A percentile compares a stretch with the other conserved stretches of the same genome.
Conservation (phyloP, 2,797 vertebrate species). For the Cheirogaleus major region DNA sequence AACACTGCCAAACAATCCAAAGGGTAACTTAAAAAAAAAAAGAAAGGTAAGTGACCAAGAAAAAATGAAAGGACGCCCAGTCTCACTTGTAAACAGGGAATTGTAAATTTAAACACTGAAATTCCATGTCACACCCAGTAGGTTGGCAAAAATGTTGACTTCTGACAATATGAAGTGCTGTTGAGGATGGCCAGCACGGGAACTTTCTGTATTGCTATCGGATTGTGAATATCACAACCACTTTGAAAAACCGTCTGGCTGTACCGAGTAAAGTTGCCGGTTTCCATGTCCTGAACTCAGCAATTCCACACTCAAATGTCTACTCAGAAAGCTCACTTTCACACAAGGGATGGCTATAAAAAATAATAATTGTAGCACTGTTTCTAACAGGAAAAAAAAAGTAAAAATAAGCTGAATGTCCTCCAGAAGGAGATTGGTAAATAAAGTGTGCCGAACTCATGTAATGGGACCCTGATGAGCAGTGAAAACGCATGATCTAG, state of each 20-base stretch:
- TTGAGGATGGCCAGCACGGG: background rate
- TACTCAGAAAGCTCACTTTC: background rate
- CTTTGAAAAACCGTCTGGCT: conserved; percentile 24
- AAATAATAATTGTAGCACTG: background rate
- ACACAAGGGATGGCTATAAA: background rate
- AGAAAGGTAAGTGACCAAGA: conserved; percentile 48
- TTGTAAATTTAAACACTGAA: conserved; percentile 60
- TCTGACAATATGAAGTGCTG: conserved; percentile 42
- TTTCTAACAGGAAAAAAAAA: background rate
- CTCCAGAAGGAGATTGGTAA: background rate
- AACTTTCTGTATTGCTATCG: background rate
- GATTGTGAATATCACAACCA: conserved; percentile 30
- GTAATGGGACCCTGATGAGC: background rate
- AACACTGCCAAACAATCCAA: conserved; percentile 19
- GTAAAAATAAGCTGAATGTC: background rate
- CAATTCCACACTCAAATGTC: background rate
- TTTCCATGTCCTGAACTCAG: background rate
- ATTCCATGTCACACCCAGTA: conserved; percentile 29
- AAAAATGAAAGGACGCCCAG: conserved; percentile 20
- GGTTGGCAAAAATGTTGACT: conserved; percentile 35
- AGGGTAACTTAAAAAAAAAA: background rate
- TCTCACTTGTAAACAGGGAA: conserved; percentile 63
- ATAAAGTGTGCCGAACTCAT: background rate
- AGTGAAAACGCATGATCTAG: background rate
- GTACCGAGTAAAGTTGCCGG: background rate